Evolutionary conservation across 2,113 vertebrate species (phyloP), one percentile per base, ranked within the genome.

Genomic region (Salvelinus fontinalis): DNA sequence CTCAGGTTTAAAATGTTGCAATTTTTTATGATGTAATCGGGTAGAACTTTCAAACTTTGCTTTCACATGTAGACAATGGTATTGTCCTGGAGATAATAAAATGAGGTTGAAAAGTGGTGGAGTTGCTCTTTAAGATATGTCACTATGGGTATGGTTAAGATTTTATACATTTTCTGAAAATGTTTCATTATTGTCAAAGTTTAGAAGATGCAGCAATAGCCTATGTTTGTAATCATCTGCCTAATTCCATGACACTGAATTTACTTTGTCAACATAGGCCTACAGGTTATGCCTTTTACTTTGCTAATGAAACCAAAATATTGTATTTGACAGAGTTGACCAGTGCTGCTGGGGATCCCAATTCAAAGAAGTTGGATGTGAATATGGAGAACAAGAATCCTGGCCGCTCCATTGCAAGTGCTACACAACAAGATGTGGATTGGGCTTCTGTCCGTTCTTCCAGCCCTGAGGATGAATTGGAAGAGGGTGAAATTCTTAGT

Each of bases 351-450:
- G 72, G 39, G 18, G 84, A 90, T 73, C 73, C 66, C n/a, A 88
- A 71, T 70, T 70, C 75, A 14, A 88, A 82, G 68, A 90, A 84
- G 67, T 66, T 93, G 86, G 95, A 97, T 62, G 93, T 97, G 71
- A 98, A 98, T 89, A 99, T 98, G 83, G 97, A 98, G 91, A 98
- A 98, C 86, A 94, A 96, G 82, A 93, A 95, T 78, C 96, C 96
- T 4, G 74, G 89, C 79, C 87, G 75, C 34, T 92, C 93, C 64
- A 79, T 89, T 76, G 87, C 88, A 54, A 83, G 80, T 22, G 88
- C 73, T 16, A 14, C 86, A 3, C 87, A 86, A 69, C 84, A 71
- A 6, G 29, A 22, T 3, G 75, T 68, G 26, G 86, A 87, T 4
- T 83, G 80, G 31, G 68, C 26, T 6, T 80, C 80, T 0, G 77